Percentiles rank a stretch among this genome's conserved stretches.
These are phyloP conservation scores for Drosophila mettleri DNA, from an alignment of 2,888 invertebrate species.

Conservation along the genomic window DNA sequence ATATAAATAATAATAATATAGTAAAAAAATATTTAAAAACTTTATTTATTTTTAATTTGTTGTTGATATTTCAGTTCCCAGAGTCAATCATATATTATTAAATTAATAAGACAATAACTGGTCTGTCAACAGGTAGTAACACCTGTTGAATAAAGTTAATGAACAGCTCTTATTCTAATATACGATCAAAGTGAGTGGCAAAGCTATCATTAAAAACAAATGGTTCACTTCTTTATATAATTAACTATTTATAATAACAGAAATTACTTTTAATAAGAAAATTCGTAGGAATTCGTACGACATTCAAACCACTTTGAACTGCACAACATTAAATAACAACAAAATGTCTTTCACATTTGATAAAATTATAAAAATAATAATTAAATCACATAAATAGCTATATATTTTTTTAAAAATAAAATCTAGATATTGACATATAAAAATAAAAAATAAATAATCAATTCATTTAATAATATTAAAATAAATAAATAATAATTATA, in stretches of 20 bases:
- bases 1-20: background rate
- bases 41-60: too few relatives aligned
- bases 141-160: background rate
- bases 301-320: too few relatives aligned
- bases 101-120: background rate
- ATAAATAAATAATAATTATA: too few relatives aligned
- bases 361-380: background rate
- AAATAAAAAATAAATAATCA: background rate
- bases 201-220: constrained; percentile 2
- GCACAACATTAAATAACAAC: too few relatives aligned
- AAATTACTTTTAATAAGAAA: constrained; percentile 1
- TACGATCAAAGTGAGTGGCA: background rate
- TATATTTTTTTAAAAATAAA: too few relatives aligned
- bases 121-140: background rate
- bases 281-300: background rate
- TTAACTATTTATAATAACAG: constrained; percentile 6
- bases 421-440: background rate
- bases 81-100: background rate
- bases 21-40: background rate
- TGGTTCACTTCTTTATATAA: constrained; percentile 1
- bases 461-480: too few relatives aligned
- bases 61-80: too few relatives aligned
- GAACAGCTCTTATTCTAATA: constrained; percentile 1
- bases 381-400: too few relatives aligned
- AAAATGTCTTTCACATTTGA: background rate